Conservation (phyloP, 2,113 vertebrate genomes). For the Erpornis zantholeuca region DNA sequence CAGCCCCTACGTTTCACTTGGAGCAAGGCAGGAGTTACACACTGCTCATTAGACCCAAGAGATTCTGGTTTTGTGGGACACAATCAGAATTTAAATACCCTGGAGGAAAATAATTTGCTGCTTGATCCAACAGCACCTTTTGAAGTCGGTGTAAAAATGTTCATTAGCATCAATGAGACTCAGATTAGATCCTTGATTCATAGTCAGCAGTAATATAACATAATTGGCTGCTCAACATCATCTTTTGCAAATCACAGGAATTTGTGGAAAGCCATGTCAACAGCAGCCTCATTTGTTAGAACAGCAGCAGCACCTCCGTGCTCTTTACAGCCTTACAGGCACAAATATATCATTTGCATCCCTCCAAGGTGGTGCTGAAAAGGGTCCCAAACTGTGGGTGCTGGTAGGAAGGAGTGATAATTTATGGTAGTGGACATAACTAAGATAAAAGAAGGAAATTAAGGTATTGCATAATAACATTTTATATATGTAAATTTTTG, state of each 20-base stretch:
- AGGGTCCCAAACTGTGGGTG: background rate
- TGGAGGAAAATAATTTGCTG: background rate
- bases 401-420: background rate
- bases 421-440: background rate
- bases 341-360: background rate
- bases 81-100: background rate
- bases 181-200: background rate
- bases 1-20: background rate
- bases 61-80: background rate
- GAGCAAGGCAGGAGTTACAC: background rate
- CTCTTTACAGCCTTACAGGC: background rate
- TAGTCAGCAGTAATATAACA: background rate
- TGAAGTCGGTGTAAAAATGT: background rate
- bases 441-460: background rate
- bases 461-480: background rate
- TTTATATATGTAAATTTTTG: background rate
- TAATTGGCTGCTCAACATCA: background rate
- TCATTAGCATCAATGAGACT: slow-evolving; percentile 15
- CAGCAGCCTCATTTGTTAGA: background rate
- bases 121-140: slow-evolving; percentile 9
- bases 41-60: background rate
- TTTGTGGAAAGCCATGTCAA: background rate
- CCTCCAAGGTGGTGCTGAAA: background rate
- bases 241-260: background rate
- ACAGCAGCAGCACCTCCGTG: background rate